Evolutionary conservation across 2,113 vertebrate genomes (phyloP).

Genomic region (Spheniscus mendiculus): DNA sequence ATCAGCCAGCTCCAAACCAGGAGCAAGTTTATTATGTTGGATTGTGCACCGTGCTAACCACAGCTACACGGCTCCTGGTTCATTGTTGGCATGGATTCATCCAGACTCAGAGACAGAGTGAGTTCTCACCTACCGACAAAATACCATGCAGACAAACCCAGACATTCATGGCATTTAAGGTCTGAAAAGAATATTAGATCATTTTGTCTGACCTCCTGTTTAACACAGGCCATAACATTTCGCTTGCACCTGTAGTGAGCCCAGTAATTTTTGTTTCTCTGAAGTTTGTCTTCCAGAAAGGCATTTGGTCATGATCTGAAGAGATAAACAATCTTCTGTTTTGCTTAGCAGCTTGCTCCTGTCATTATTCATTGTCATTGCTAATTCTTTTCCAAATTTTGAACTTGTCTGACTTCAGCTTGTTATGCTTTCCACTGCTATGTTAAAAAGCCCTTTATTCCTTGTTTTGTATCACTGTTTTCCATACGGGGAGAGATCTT

Average conservation of each 20-base stretch:
- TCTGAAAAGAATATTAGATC: slow-evolving; percentile 21
- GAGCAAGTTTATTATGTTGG: not conserved
- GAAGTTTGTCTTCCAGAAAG: slow-evolving; percentile 19
- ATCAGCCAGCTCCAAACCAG: not conserved
- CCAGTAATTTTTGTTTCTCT: not conserved
- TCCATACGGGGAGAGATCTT: not conserved
- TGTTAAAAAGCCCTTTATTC: not conserved
- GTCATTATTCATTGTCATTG: not conserved
- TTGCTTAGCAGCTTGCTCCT: not conserved
- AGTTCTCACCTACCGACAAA: not conserved
- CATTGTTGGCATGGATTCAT: not conserved
- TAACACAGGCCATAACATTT: not conserved
- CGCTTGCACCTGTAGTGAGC: not conserved
- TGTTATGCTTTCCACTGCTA: not conserved
- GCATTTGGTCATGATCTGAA: slow-evolving; percentile 26
- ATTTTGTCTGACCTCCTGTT: slow-evolving; percentile 31
- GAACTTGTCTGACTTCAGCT: not conserved
- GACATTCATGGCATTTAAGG: not conserved
- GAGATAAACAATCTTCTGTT: not conserved
- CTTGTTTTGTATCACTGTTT: not conserved
- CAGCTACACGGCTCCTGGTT: not conserved
- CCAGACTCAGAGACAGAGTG: not conserved
- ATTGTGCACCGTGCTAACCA: not conserved
- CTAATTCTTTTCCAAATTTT: slow-evolving; percentile 29
- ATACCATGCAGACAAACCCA: not conserved